Conservation (phyloP, 2,797 vertebrate genomes). For the Emydoidea blandingii region DNA sequence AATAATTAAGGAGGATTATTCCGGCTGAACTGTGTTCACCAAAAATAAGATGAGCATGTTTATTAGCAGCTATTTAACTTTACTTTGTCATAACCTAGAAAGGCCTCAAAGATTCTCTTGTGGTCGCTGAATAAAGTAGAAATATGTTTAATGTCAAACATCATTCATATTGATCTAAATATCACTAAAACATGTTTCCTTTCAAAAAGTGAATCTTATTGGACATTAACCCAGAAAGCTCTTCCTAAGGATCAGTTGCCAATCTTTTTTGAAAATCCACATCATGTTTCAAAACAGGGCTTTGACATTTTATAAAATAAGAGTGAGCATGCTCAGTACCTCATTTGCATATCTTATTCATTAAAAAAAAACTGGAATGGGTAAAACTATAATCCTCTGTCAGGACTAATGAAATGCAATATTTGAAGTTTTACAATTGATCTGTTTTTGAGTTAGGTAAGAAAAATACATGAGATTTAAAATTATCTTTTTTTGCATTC, state of each 20-base stretch:
- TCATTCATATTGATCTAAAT: not conserved
- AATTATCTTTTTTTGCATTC: not conserved
- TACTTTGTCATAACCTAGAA: rapidly evolving
- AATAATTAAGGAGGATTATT: not conserved
- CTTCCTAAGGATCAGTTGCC: constrained; percentile 32
- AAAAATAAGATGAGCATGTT: not conserved
- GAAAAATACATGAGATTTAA: not conserved
- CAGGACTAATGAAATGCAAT: not conserved
- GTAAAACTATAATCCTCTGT: not conserved
- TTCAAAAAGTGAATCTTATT: constrained; percentile 20
- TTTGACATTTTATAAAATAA: constrained; percentile 44
- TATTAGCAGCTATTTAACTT: not conserved
- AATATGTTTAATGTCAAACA: not conserved
- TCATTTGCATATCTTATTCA: constrained; percentile 36
- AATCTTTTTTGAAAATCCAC: constrained; percentile 51
- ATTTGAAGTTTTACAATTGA: constrained; percentile 15
- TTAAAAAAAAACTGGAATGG: not conserved
- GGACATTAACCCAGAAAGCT: constrained; percentile 45
- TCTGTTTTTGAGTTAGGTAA: not conserved
- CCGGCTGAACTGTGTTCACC: not conserved
- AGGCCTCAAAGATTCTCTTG: not conserved
- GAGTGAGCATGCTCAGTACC: constrained; percentile 21
- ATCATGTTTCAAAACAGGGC: constrained; percentile 50
- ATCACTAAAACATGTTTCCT: not conserved
- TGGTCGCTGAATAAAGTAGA: not conserved